Conservation (phyloP, 92 coral and sea anemone genomes). For the Pocillopora meandrina region DNA sequence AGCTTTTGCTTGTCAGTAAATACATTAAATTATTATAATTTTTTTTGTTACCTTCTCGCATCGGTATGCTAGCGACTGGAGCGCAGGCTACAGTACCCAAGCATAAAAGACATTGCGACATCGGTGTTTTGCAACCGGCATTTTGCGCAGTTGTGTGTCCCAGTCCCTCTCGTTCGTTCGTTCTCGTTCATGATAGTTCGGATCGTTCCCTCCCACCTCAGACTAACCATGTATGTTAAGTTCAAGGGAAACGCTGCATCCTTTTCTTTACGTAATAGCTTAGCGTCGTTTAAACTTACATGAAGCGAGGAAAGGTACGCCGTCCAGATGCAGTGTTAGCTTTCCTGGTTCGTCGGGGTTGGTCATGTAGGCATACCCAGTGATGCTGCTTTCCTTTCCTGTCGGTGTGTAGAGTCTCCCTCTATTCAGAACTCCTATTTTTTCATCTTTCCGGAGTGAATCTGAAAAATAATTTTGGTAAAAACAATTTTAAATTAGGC, state of each 20-base stretch:
- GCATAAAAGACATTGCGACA: no score
- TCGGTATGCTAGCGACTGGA: no score
- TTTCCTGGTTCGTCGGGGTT: constrained; percentile 61
- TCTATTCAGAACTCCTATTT: constrained; percentile 62
- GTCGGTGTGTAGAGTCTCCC: constrained; percentile 40
- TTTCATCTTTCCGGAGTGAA: constrained; percentile 60
- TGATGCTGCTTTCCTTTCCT: constrained; percentile 48
- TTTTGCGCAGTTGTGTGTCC: no score
- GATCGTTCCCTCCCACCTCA: no score
- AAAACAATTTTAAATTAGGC: background rate
- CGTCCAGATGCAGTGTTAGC: constrained; percentile 57
- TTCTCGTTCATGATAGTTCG: no score
- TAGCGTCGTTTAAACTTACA: constrained; percentile 44
- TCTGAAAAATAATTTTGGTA: constrained; percentile 1
- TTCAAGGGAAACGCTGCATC: background rate
- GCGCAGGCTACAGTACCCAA: background rate
- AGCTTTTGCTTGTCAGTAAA: no score
- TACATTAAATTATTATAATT: background rate
- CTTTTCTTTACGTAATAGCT: background rate
- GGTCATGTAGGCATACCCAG: constrained; percentile 63
- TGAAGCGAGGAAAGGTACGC: constrained; percentile 39
- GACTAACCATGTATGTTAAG: no score
- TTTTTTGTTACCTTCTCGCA: no score
- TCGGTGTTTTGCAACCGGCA: no score
- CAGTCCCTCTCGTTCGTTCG: no score